These are phyloP conservation scores for Peromyscus californicus DNA, from an alignment of 2,113 vertebrate genomes.

Conservation along the genomic window DNA sequence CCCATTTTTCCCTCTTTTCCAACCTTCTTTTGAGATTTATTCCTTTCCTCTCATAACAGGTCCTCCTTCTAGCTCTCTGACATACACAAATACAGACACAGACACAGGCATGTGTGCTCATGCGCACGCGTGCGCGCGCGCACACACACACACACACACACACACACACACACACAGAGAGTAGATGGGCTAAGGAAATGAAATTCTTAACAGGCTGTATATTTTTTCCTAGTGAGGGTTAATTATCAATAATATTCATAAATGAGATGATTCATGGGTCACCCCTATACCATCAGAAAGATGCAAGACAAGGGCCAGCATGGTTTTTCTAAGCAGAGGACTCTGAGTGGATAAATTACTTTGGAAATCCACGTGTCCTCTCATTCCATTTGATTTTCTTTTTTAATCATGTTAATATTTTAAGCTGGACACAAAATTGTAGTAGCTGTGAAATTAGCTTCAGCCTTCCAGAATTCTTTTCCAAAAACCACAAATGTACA, in stretches of 20 bases:
- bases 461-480: neutral
- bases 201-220: neutral
- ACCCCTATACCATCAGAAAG: neutral
- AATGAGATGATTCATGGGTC: neutral
- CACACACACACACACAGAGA: neutral
- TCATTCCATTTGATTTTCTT: neutral
- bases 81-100: neutral
- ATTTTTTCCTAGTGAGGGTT: neutral
- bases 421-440: neutral
- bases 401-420: neutral
- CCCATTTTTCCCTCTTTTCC: neutral
- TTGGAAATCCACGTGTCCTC: neutral
- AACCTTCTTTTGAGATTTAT: neutral
- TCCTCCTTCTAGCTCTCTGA: neutral
- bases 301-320: neutral
- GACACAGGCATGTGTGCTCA: too few species aligned
- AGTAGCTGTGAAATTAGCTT: neutral
- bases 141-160: neutral
- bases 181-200: neutral
- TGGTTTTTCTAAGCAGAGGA: neutral
- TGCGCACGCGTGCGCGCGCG: too few species aligned
- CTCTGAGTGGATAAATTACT: neutral
- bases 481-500: neutral
- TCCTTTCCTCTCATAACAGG: neutral
- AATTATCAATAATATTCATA: neutral